phyloP scores from a whole-genome alignment of 1,140 invertebrate species.

The Plectrocnemia conspersa region DNA sequence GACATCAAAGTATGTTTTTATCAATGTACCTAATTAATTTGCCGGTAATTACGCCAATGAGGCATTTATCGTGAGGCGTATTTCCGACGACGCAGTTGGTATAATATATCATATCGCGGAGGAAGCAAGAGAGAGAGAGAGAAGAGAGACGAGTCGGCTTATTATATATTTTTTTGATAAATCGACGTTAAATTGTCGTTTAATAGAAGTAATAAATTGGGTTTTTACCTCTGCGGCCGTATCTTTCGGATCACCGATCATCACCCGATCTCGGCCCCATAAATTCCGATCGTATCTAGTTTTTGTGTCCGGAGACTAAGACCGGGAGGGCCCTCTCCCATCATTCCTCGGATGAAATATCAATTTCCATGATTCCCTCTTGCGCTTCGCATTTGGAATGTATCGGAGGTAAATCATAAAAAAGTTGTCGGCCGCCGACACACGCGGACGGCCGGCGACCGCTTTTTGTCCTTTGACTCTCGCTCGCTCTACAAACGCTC shows the following conservation, averaged over 20 bases:
- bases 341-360: slow-evolving; percentile 27
- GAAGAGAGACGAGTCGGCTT: slow-evolving; percentile 5
- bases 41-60: too few relatives aligned
- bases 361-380: slow-evolving; percentile 30
- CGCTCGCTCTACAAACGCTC: too few relatives aligned
- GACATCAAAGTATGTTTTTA: too few relatives aligned
- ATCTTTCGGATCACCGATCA: slow-evolving; percentile 33
- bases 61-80: too few relatives aligned
- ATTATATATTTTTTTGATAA: slow-evolving; percentile 3
- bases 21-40: too few relatives aligned
- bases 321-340: slow-evolving; percentile 1
- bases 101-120: too few relatives aligned
- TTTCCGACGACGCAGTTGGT: too few relatives aligned
- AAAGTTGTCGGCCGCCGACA: slow-evolving; percentile 30
- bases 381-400: slow-evolving; percentile 28
- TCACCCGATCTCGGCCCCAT: slow-evolving; percentile 25
- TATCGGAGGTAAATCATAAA: slow-evolving; percentile 34
- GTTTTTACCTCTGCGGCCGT: slow-evolving; percentile 25
- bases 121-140: background rate
- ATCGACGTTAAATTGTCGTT: slow-evolving; percentile 13
- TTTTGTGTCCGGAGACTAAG: slow-evolving; percentile 26
- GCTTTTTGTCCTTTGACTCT: slow-evolving; percentile 33
- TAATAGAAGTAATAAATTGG: slow-evolving; percentile 33
- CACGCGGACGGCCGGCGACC: slow-evolving; percentile 16
- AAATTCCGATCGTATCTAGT: slow-evolving; percentile 31